Evolutionary conservation across 2,797 vertebrate species (phyloP).

Genomic region (Sebastes vulpes): DNA sequence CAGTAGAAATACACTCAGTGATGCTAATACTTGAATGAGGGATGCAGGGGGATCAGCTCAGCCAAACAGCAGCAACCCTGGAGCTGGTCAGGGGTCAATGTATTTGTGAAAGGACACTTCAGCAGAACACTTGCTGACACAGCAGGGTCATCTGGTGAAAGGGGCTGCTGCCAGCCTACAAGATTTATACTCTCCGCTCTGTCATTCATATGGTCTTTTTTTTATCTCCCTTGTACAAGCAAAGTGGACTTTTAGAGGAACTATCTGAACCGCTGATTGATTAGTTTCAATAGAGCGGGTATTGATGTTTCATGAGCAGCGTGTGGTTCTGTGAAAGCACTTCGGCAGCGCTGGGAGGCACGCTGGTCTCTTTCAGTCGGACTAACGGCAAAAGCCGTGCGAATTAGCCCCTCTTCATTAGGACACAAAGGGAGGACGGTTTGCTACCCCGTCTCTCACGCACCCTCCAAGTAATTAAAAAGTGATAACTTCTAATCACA

Average conservation of each 20-base stretch:
- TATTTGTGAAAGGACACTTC: not conserved
- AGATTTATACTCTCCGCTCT: conserved; percentile 23
- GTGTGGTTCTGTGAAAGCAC: conserved; percentile 28
- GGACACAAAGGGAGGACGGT: conserved; percentile 26
- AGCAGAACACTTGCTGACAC: conserved; percentile 10
- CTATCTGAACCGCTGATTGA: conserved; percentile 48
- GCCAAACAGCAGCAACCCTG: not conserved
- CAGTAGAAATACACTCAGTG: not conserved
- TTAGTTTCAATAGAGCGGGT: conserved; percentile 49
- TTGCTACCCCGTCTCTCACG: conserved; percentile 3
- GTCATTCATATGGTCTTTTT: not conserved
- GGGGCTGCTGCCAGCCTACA: conserved; percentile 2
- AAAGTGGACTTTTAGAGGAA: conserved; percentile 35
- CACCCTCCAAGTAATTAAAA: conserved; percentile 63
- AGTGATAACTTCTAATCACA: conserved; percentile 66
- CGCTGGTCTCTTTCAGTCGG: conserved; percentile 17
- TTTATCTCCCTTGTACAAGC: conserved; percentile 18
- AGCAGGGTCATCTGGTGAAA: conserved; percentile 23
- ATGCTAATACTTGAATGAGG: not conserved
- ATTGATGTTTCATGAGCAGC: conserved; percentile 49
- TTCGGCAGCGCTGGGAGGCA: conserved; percentile 3
- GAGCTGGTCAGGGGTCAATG: not conserved
- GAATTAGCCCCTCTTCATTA: conserved; percentile 62
- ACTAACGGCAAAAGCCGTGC: conserved; percentile 31
- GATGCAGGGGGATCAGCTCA: not conserved